Percentiles rank a stretch among this genome's conserved stretches.
phyloP scores from a whole-genome alignment of 2,888 invertebrate species.

The Anagyrus pseudococci region DNA sequence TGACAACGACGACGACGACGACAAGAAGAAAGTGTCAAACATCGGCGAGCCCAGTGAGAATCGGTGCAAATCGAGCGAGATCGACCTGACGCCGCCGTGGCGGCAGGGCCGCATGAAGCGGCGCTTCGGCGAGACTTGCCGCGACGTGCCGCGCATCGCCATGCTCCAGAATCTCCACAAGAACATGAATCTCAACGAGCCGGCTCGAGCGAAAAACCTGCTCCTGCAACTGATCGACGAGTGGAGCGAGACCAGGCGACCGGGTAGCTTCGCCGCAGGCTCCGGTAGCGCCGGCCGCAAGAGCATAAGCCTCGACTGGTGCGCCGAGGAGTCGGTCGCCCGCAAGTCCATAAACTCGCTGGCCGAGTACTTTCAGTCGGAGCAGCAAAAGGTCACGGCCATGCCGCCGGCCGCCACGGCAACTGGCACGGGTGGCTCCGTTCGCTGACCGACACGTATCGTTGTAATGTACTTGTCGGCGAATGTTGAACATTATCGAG shows the following conservation, averaged over 20 bases:
- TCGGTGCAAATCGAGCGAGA: too few species aligned
- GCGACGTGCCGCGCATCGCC: conserved; percentile 58
- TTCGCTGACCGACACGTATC: neutral
- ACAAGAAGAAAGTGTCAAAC: too few species aligned
- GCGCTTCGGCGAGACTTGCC: conserved; percentile 56
- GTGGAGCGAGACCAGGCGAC: conserved; percentile 72
- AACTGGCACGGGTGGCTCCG: neutral
- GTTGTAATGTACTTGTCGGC: too few species aligned
- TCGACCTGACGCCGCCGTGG: conserved; percentile 57
- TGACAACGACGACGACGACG: conserved; percentile 4
- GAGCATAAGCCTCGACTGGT: conserved; percentile 80
- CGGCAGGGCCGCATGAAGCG: conserved; percentile 45
- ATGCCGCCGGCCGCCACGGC: conserved; percentile 1
- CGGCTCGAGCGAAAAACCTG: conserved; percentile 74
- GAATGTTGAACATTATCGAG: too few species aligned
- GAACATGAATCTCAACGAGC: conserved; percentile 55
- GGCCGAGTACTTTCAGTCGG: conserved; percentile 77
- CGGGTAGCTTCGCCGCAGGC: conserved; percentile 63
- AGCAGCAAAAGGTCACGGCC: conserved; percentile 47
- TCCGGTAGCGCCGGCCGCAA: conserved; percentile 58
- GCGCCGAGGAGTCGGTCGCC: conserved; percentile 74
- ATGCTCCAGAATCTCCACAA: conserved; percentile 54
- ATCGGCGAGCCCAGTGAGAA: conserved; percentile 1
- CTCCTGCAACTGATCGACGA: conserved; percentile 77
- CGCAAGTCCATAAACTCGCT: conserved; percentile 82